Percentiles rank a stretch among this genome's conserved stretches.
Evolutionary conservation across 2,888 invertebrate genomes (phyloP).

Genomic region (Chymomyza amoena): DNA sequence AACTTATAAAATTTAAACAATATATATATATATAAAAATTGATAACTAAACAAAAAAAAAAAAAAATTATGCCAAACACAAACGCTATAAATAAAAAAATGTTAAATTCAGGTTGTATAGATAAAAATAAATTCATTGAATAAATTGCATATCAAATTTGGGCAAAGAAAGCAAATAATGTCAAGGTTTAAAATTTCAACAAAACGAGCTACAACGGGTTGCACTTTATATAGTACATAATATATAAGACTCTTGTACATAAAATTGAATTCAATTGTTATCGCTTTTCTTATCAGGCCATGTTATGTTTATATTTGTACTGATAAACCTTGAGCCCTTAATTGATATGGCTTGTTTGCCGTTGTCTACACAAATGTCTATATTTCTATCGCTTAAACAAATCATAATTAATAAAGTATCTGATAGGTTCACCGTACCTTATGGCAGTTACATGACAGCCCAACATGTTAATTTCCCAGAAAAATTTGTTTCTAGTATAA

Average conservation of each 20-base stretch:
- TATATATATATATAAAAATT: no score
- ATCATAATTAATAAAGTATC: conserved; percentile 33
- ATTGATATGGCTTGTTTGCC: background rate
- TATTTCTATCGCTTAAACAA: conserved; percentile 19
- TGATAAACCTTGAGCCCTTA: conserved; percentile 27
- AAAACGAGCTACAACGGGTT: background rate
- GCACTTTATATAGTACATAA: background rate
- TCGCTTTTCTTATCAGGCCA: conserved; percentile 10
- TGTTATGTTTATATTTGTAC: conserved; percentile 22
- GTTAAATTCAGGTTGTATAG: background rate
- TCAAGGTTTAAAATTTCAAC: conserved; percentile 1
- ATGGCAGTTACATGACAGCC: background rate
- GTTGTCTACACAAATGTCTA: background rate
- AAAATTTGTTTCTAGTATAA: background rate
- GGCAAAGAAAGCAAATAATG: background rate
- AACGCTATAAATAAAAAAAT: background rate
- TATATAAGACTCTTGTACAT: conserved; percentile 4
- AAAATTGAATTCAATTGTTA: conserved; percentile 14
- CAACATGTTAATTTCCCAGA: background rate
- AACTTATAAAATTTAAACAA: no score
- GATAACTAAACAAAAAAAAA: background rate
- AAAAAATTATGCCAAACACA: background rate
- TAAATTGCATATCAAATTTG: background rate
- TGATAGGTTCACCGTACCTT: conserved; percentile 14
- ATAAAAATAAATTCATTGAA: background rate